Percentiles rank a stretch among this genome's conserved stretches.
Evolutionary conservation across 1,140 invertebrate genomes (phyloP).

Genomic region (Drosophila orena): DNA sequence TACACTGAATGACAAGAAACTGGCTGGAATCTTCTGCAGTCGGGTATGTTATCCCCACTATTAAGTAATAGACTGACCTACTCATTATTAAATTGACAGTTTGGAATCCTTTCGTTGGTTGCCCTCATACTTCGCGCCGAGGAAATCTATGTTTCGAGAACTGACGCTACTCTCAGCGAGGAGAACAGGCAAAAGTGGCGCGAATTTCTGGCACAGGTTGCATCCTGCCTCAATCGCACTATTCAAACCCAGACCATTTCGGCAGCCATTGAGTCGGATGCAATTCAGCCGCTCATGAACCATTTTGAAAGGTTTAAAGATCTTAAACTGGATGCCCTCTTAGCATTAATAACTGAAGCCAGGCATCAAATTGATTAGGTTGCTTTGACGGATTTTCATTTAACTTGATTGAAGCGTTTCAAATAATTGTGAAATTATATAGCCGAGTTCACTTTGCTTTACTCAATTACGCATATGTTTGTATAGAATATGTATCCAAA

Average conservation of each 20-base stretch:
- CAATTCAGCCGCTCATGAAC: slow-evolving; percentile 81
- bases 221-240: slow-evolving; percentile 75
- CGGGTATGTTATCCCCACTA: slow-evolving; percentile 63
- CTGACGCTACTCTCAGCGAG: slow-evolving; percentile 55
- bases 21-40: slow-evolving; percentile 79
- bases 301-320: slow-evolving; percentile 83
- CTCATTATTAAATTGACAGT: slow-evolving; percentile 46
- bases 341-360: slow-evolving; percentile 80
- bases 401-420: slow-evolving; percentile 22
- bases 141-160: slow-evolving; percentile 61
- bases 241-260: slow-evolving; percentile 82
- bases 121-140: slow-evolving; percentile 76
- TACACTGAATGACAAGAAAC: slow-evolving; percentile 75
- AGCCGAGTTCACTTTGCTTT: slow-evolving; percentile 38
- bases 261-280: slow-evolving; percentile 81
- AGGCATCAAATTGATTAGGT: slow-evolving; percentile 81
- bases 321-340: slow-evolving; percentile 79
- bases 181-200: slow-evolving; percentile 70
- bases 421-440: slow-evolving; percentile 45
- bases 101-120: slow-evolving; percentile 80
- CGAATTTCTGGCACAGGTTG: slow-evolving; percentile 74
- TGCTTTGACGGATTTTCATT: slow-evolving; percentile 30
- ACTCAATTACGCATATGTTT: slow-evolving; percentile 48
- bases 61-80: not conserved
- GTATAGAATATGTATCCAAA: slow-evolving; percentile 54